These are phyloP conservation scores for Setophaga petechia DNA, from an alignment of 2,113 vertebrate species.

Conservation along the genomic window DNA sequence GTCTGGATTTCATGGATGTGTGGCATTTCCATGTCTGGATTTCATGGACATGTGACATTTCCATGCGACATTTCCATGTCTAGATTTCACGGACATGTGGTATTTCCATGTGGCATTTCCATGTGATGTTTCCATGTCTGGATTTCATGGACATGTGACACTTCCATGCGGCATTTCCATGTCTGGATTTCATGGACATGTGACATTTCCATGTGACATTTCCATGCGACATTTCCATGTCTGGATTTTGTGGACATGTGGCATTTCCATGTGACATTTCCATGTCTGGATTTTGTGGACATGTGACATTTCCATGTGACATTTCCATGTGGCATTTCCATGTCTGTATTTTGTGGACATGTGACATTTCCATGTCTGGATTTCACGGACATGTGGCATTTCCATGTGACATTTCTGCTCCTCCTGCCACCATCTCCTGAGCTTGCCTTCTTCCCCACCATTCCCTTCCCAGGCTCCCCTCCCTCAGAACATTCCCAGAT, in stretches of 20 bases:
- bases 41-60: too few relatives aligned
- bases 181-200: background rate
- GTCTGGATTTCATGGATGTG: fast-evolving
- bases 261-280: fast-evolving
- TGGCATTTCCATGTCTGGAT: fast-evolving
- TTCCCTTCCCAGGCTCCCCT: background rate
- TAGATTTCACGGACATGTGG: too few relatives aligned
- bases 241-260: background rate
- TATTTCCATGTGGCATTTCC: background rate
- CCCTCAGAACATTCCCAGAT: background rate
- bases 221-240: fast-evolving
- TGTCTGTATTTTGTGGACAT: background rate
- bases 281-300: too few relatives aligned
- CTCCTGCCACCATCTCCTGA: background rate
- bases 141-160: background rate
- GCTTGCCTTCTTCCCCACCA: fast-evolving
- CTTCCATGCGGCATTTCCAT: background rate
- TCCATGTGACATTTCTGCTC: background rate
- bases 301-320: too few relatives aligned
- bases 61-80: fast-evolving
- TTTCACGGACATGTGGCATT: fast-evolving
- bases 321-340: background rate
- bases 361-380: background rate
- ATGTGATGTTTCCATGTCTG: background rate
- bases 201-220: too few relatives aligned